Conservation (phyloP, 2,888 invertebrate species). For the Acanthopleura granulata region DNA sequence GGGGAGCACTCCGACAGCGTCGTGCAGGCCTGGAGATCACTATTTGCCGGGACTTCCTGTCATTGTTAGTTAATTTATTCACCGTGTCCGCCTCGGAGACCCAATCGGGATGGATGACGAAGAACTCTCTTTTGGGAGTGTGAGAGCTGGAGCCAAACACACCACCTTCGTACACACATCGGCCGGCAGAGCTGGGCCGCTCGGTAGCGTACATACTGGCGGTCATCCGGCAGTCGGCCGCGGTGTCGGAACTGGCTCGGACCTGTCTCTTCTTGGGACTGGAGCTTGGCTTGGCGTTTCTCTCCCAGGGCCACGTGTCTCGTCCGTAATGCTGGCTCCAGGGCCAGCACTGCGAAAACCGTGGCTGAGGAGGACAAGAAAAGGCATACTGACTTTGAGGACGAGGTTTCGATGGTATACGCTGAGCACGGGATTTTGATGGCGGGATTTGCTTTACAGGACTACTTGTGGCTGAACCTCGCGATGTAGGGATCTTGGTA, state of each 20-base stretch:
- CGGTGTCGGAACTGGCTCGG: not conserved
- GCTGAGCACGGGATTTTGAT: not conserved
- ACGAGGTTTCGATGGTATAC: not conserved
- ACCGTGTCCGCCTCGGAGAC: constrained; percentile 62
- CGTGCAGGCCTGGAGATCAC: constrained; percentile 26
- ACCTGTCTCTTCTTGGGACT: not conserved
- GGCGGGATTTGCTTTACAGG: not conserved
- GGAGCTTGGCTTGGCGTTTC: not conserved
- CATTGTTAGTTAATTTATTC: constrained; percentile 37
- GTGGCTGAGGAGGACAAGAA: not conserved
- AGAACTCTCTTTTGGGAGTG: constrained; percentile 46
- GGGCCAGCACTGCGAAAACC: not conserved
- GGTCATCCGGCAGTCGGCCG: not conserved
- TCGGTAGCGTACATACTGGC: constrained; percentile 5
- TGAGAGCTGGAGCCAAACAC: constrained; percentile 51
- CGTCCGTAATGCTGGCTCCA: constrained; percentile 13
- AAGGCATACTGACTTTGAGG: not conserved
- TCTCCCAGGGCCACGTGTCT: not conserved
- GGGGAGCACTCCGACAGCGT: constrained; percentile 60
- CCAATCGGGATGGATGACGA: constrained; percentile 67
- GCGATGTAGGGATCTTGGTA: no score
- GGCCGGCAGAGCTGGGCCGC: constrained; percentile 30
- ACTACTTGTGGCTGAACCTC: no score
- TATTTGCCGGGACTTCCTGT: constrained; percentile 30
- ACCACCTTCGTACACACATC: constrained; percentile 52